Conservation (phyloP, 2,797 vertebrate species). For the Taenioides sp. region DNA sequence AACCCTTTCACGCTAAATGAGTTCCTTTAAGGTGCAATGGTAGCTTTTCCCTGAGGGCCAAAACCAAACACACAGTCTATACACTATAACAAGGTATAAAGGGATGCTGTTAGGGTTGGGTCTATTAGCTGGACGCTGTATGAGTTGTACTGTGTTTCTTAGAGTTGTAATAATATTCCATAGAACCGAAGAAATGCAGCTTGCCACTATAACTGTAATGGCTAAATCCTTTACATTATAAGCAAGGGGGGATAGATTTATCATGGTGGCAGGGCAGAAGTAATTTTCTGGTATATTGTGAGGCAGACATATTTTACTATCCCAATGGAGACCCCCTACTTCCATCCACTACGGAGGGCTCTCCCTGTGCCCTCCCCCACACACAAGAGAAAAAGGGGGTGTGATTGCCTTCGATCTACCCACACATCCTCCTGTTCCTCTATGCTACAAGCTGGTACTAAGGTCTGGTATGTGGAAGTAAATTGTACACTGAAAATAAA, state of each 20-base stretch:
- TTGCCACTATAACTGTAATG: not conserved
- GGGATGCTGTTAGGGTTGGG: constrained; percentile 19
- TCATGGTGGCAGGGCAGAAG: not conserved
- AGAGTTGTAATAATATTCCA: constrained; percentile 24
- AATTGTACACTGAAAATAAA: not conserved
- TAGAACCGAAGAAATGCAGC: constrained; percentile 1
- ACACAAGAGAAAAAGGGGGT: constrained; percentile 48
- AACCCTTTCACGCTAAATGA: constrained; percentile 56
- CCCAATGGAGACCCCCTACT: constrained; percentile 39
- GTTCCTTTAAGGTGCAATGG: constrained; percentile 38
- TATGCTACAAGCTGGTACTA: constrained; percentile 24
- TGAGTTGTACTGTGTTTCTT: constrained; percentile 25
- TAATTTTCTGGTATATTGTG: constrained; percentile 5
- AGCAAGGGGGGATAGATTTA: not conserved
- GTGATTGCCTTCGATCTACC: constrained; percentile 69
- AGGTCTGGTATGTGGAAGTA: constrained; percentile 8
- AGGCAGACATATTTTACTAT: constrained; percentile 33
- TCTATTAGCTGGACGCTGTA: constrained; percentile 32
- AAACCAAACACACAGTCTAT: constrained; percentile 16
- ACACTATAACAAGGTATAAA: constrained; percentile 47
- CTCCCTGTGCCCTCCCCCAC: constrained; percentile 46
- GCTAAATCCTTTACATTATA: constrained; percentile 8
- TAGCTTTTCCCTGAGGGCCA: constrained; percentile 26
- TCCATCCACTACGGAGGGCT: constrained; percentile 12
- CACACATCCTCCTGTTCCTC: constrained; percentile 58